Percentiles rank a stretch among this genome's conserved stretches.
Conservation (phyloP, 1,140 invertebrate genomes). For the Zophobas morio region DNA sequence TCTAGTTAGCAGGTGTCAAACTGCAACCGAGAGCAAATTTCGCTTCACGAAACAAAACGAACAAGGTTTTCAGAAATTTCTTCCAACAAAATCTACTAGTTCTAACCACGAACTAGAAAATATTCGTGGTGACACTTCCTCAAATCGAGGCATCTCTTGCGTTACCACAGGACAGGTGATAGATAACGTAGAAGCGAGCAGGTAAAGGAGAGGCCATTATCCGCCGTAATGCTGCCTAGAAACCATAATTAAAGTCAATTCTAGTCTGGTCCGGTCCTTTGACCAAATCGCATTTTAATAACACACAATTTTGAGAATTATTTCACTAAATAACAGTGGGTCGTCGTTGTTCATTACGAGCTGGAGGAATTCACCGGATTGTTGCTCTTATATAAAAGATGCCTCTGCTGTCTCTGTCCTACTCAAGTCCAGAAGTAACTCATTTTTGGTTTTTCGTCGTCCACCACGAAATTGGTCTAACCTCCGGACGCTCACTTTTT, state of each 20-base stretch:
- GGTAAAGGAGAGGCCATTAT: conserved; percentile 56
- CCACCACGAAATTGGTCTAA: too few species aligned
- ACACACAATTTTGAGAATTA: conserved; percentile 53
- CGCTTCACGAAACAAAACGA: too few species aligned
- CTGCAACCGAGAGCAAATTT: too few species aligned
- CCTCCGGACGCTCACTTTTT: too few species aligned
- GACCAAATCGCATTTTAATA: conserved; percentile 59
- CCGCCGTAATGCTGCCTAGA: conserved; percentile 55
- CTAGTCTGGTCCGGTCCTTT: conserved; percentile 48
- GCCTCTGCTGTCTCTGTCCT: too few species aligned
- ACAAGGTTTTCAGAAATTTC: too few species aligned
- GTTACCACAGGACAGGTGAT: conserved; percentile 46
- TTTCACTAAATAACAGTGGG: conserved; percentile 50
- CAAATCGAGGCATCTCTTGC: conserved; percentile 7
- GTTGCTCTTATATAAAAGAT: conserved; percentile 21
- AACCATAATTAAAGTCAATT: conserved; percentile 59
- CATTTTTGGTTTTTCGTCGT: too few species aligned
- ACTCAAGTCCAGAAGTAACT: too few species aligned
- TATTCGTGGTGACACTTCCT: conserved; percentile 2
- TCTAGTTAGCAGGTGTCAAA: too few species aligned
- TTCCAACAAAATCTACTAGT: too few species aligned
- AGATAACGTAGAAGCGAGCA: conserved; percentile 51
- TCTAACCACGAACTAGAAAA: too few species aligned
- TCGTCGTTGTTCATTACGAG: conserved; percentile 35
- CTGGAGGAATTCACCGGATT: conserved; percentile 19